Evolutionary conservation across 2,888 invertebrate species (phyloP).

Genomic region (Tinea pellionella): DNA sequence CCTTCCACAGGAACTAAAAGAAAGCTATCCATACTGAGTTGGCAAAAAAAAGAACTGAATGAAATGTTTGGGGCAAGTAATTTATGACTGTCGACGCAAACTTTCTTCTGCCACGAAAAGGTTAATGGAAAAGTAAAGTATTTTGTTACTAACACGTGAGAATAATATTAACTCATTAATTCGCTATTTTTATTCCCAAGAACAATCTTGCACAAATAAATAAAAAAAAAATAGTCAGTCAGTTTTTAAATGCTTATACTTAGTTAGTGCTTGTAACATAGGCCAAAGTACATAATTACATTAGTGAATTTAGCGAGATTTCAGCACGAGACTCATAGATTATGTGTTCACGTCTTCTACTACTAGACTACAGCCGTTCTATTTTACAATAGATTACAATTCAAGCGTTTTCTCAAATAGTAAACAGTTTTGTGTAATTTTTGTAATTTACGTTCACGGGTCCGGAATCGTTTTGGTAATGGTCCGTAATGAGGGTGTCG

Average conservation of each 20-base stretch:
- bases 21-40: neutral
- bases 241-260: too few relatives aligned
- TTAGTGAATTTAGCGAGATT: too few relatives aligned
- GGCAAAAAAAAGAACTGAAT: neutral
- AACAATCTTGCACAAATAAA: too few relatives aligned
- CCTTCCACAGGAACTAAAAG: neutral
- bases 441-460: conserved; percentile 18
- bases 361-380: too few relatives aligned
- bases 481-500: conserved; percentile 26
- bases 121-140: conserved; percentile 2
- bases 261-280: too few relatives aligned
- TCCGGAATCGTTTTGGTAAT: conserved; percentile 22
- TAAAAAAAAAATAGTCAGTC: too few relatives aligned
- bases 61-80: neutral
- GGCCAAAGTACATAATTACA: too few relatives aligned
- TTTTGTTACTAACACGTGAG: neutral
- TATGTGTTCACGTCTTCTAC: too few relatives aligned
- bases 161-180: neutral
- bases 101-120: neutral
- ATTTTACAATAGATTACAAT: too few relatives aligned
- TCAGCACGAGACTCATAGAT: too few relatives aligned
- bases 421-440: conserved; percentile 3
- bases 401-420: neutral
- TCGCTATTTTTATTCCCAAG: too few relatives aligned
- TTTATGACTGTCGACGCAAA: conserved; percentile 5